Conservation (phyloP, 2,113 vertebrate species). For the Chloropsis cyanopogon region DNA sequence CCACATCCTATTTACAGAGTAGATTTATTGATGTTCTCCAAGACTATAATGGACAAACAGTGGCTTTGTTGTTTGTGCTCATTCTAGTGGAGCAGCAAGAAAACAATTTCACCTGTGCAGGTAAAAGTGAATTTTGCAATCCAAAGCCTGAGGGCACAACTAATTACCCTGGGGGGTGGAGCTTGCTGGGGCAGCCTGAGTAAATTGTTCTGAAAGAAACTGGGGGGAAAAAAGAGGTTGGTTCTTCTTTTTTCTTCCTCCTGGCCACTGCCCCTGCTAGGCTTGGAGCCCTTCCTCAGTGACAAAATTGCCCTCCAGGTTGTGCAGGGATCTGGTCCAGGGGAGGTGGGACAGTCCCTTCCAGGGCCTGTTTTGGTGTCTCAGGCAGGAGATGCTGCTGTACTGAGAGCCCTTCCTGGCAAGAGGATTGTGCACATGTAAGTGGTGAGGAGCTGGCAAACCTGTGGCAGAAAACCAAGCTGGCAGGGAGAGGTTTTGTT, state of each 20-base stretch:
- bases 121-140: neutral
- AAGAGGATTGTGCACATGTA: no score
- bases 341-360: neutral
- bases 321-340: neutral
- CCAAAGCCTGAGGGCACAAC: neutral
- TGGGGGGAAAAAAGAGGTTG: fast-evolving
- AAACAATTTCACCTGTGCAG: neutral
- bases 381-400: neutral
- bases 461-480: neutral
- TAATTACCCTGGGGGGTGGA: neutral
- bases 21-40: neutral
- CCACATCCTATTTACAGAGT: neutral
- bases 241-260: neutral
- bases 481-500: neutral
- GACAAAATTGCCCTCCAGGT: neutral
- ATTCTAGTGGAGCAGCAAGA: neutral
- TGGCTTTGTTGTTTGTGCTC: neutral
- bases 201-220: neutral
- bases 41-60: neutral
- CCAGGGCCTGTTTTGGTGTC: neutral
- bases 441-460: neutral
- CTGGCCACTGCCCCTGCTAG: neutral
- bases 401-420: neutral
- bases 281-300: neutral
- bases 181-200: neutral